Conservation (phyloP, 2,888 invertebrate genomes). For the Podabrus alpinus region DNA sequence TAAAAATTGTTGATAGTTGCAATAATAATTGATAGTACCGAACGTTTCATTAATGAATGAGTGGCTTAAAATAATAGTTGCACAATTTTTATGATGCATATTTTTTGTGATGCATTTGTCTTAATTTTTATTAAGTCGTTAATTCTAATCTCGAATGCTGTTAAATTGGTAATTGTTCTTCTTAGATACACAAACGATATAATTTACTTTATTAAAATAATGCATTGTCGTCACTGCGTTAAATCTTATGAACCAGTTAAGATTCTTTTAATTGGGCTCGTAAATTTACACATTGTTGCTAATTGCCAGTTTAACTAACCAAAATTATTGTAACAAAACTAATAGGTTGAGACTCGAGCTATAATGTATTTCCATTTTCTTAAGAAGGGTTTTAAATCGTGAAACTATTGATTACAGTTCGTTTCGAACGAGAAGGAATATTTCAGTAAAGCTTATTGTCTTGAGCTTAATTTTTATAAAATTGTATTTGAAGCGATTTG, state of each 20-base stretch:
- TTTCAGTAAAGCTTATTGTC: neutral
- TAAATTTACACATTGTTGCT: neutral
- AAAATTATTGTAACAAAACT: neutral
- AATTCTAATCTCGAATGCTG: neutral
- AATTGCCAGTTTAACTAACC: neutral
- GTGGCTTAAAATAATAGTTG: neutral
- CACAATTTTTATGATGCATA: neutral
- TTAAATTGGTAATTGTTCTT: neutral
- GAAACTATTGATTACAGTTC: neutral
- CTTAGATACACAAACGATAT: neutral
- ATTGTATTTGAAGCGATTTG: constrained; percentile 20
- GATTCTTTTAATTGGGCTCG: neutral
- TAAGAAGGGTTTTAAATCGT: neutral
- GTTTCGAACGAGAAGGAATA: neutral
- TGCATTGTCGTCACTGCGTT: neutral
- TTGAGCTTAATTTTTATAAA: constrained; percentile 14
- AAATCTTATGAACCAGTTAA: neutral
- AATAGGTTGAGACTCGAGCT: neutral
- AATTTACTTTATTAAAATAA: neutral
- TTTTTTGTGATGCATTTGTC: neutral
- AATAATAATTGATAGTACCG: neutral
- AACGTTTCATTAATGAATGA: neutral
- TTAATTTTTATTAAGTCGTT: neutral
- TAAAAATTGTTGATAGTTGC: neutral
- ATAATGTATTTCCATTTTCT: neutral